Percentiles rank a stretch among this genome's conserved stretches.
These are phyloP conservation scores for Oreochromis tanganicae DNA, from an alignment of 2,113 vertebrate genomes.

Conservation along the genomic window DNA sequence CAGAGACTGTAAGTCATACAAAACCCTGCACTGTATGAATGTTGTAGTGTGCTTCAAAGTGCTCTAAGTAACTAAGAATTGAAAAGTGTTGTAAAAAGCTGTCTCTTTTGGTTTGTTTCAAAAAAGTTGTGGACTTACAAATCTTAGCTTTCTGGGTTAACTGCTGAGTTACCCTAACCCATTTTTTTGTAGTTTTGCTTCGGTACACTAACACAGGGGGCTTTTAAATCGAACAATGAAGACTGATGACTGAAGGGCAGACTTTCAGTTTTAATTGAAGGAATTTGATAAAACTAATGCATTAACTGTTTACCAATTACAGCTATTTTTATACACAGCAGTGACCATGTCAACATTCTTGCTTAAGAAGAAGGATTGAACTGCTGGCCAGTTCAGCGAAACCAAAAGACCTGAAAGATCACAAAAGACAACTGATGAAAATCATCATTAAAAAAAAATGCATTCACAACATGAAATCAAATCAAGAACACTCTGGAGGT, in stretches of 20 bases:
- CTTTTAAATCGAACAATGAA: background rate
- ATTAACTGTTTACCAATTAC: background rate
- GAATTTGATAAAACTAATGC: background rate
- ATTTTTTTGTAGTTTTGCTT: background rate
- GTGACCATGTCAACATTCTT: background rate
- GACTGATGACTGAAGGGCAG: background rate
- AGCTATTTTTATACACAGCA: background rate
- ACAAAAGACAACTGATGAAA: background rate
- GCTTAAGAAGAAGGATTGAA: background rate
- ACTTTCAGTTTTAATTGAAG: background rate
- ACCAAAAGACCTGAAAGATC: background rate
- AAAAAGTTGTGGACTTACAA: background rate
- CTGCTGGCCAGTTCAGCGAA: background rate
- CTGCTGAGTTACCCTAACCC: background rate
- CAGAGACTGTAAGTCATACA: background rate
- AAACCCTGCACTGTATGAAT: background rate
- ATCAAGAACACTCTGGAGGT: background rate
- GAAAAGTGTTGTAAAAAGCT: background rate
- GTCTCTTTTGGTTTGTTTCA: background rate
- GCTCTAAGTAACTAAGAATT: background rate
- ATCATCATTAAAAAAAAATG: background rate
- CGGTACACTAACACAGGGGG: background rate
- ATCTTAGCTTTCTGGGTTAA: background rate
- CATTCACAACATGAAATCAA: background rate
- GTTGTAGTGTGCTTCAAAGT: background rate